These are phyloP conservation scores for Hippoglossus stenolepis DNA, from an alignment of 2,113 vertebrate genomes.

Conservation along the genomic window DNA sequence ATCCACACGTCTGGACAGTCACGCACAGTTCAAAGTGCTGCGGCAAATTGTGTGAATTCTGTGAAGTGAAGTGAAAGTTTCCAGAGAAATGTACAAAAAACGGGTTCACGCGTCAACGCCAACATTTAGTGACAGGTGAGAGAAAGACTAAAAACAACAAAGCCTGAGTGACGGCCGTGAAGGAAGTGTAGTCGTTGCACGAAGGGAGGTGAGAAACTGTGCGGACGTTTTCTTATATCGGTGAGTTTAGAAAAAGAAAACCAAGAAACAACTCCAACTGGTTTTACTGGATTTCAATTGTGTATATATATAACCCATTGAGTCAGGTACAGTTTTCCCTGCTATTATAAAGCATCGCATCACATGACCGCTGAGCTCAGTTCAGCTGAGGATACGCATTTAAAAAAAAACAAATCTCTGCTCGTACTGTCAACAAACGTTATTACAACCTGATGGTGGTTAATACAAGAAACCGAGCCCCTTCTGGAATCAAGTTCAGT, in stretches of 20 bases:
- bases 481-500: constrained; percentile 11
- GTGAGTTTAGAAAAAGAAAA: background rate
- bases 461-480: constrained; percentile 2
- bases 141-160: too few species aligned
- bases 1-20: constrained; percentile 25
- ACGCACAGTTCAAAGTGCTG: background rate
- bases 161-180: too few species aligned
- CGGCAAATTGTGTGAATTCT: background rate
- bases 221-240: too few species aligned
- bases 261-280: background rate
- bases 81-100: background rate
- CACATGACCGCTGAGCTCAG: background rate
- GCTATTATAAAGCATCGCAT: background rate
- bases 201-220: too few species aligned
- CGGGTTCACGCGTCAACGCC: background rate
- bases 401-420: constrained; percentile 7
- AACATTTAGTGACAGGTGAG: background rate
- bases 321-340: background rate
- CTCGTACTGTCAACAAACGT: constrained; percentile 24
- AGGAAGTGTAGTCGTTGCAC: too few species aligned
- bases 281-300: background rate
- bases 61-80: background rate
- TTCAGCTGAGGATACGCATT: constrained; percentile 18
- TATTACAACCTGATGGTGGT: constrained; percentile 36
- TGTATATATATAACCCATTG: background rate